Conservation (phyloP, 2,888 invertebrate genomes). For the Himalopsyche japonica region DNA sequence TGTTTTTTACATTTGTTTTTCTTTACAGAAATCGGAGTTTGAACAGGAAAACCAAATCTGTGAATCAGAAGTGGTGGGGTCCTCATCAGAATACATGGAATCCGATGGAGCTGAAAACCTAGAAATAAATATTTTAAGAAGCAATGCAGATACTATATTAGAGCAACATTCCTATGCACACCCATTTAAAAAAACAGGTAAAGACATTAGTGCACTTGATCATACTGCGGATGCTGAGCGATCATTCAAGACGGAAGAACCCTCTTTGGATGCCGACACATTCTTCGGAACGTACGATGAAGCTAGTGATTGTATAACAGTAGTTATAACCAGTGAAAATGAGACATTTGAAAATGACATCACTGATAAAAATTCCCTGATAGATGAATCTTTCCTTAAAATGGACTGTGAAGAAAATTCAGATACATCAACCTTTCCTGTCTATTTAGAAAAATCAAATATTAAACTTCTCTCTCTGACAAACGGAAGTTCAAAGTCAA, state of each 20-base stretch:
- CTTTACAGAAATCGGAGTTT: slow-evolving; percentile 49
- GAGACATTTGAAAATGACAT: slow-evolving; percentile 41
- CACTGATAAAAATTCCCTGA: slow-evolving; percentile 5
- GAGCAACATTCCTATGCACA: slow-evolving; percentile 59
- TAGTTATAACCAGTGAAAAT: slow-evolving; percentile 68
- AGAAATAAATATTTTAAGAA: slow-evolving; percentile 48
- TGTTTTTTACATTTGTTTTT: background rate
- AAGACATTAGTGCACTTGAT: slow-evolving; percentile 35
- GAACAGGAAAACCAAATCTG: slow-evolving; percentile 52
- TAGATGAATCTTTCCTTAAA: slow-evolving; percentile 3
- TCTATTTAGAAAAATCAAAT: background rate
- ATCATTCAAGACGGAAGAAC: slow-evolving; percentile 37
- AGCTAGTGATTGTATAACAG: slow-evolving; percentile 72
- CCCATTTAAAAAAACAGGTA: slow-evolving; percentile 48
- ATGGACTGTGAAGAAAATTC: background rate
- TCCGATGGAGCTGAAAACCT: slow-evolving; percentile 67
- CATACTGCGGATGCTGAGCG: slow-evolving; percentile 47
- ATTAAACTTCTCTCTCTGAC: slow-evolving; percentile 52
- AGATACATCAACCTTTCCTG: background rate
- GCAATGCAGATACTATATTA: slow-evolving; percentile 56
- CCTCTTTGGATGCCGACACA: slow-evolving; percentile 60
- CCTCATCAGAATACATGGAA: slow-evolving; percentile 84
- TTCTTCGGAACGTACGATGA: slow-evolving; percentile 75
- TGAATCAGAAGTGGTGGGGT: slow-evolving; percentile 82
- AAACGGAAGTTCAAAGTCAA: slow-evolving; percentile 45